A percentile compares a stretch with the other conserved stretches of the same genome.
Conservation (phyloP, 2,113 vertebrate species). For the Microtus ochrogaster region DNA sequence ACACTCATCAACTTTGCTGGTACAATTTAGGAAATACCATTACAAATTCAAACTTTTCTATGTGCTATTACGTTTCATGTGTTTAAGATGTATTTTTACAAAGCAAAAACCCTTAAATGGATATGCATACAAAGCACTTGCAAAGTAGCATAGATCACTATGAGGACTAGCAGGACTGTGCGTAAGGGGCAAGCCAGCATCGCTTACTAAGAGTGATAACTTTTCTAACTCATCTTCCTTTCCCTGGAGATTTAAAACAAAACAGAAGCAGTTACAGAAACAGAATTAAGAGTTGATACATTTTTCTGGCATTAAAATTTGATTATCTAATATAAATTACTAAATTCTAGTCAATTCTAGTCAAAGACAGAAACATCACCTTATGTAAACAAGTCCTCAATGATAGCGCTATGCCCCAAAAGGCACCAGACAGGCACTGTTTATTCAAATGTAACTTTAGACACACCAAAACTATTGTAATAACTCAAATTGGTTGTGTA, state of each 20-base stretch:
- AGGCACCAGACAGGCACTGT: not conserved
- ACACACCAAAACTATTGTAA: not conserved
- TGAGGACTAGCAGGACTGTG: conserved; percentile 78
- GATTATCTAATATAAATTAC: conserved; percentile 64
- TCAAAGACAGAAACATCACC: conserved; percentile 18
- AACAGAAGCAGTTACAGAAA: conserved; percentile 71
- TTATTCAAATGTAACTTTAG: not conserved
- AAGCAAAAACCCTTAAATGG: conserved; percentile 79
- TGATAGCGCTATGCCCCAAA: not conserved
- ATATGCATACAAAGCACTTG: conserved; percentile 82
- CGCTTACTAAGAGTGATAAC: conserved; percentile 81
- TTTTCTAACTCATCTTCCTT: conserved; percentile 82
- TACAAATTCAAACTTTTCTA: conserved; percentile 60
- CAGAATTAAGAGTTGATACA: conserved; percentile 55
- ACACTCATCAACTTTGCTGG: conserved; percentile 66
- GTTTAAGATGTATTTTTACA: conserved; percentile 75
- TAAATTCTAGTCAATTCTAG: not conserved
- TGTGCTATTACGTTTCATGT: conserved; percentile 67
- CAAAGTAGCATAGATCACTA: conserved; percentile 74
- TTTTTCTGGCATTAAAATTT: conserved; percentile 68
- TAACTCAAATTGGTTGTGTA: not conserved
- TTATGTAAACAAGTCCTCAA: not conserved
- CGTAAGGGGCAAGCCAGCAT: conserved; percentile 68
- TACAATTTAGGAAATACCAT: conserved; percentile 76
- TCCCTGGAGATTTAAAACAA: conserved; percentile 80